Evolutionary conservation across 2,888 invertebrate genomes (phyloP).

Genomic region (Drosophila anceps): DNA sequence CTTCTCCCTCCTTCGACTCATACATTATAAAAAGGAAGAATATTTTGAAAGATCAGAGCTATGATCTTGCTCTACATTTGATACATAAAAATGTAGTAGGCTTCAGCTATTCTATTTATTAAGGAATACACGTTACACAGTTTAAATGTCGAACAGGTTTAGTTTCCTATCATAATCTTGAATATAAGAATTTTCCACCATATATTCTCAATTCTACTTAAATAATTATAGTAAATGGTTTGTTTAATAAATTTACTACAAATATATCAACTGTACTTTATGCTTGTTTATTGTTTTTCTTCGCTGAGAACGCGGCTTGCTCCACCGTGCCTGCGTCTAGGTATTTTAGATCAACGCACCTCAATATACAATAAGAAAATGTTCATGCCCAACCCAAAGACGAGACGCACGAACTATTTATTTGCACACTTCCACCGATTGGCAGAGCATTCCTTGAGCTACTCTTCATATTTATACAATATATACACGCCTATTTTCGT

Average conservation of each 20-base stretch:
- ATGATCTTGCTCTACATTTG: too few species aligned
- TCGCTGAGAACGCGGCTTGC: background rate
- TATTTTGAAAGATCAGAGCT: too few species aligned
- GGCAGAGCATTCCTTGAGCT: background rate
- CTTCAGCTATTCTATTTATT: too few species aligned
- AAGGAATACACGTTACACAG: too few species aligned
- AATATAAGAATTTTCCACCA: too few species aligned
- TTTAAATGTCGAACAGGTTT: too few species aligned
- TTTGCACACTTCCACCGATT: conserved; percentile 20
- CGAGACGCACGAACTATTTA: conserved; percentile 44
- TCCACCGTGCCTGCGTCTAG: conserved; percentile 24
- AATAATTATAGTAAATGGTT: too few species aligned
- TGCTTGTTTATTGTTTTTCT: background rate
- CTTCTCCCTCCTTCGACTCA: too few species aligned
- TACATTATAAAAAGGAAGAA: too few species aligned
- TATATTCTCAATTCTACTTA: too few species aligned
- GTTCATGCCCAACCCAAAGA: conserved; percentile 3
- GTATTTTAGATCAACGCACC: conserved; percentile 25
- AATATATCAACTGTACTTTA: background rate
- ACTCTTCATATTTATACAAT: background rate
- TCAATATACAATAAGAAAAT: conserved; percentile 1
- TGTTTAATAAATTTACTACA: background rate
- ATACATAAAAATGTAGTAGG: too few species aligned
- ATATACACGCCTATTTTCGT: conserved; percentile 25
- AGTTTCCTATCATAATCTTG: too few species aligned